Percentiles rank a stretch among this genome's conserved stretches.
phyloP scores from a whole-genome alignment of 2,113 vertebrate genomes.

The Embiotoca jacksoni region DNA sequence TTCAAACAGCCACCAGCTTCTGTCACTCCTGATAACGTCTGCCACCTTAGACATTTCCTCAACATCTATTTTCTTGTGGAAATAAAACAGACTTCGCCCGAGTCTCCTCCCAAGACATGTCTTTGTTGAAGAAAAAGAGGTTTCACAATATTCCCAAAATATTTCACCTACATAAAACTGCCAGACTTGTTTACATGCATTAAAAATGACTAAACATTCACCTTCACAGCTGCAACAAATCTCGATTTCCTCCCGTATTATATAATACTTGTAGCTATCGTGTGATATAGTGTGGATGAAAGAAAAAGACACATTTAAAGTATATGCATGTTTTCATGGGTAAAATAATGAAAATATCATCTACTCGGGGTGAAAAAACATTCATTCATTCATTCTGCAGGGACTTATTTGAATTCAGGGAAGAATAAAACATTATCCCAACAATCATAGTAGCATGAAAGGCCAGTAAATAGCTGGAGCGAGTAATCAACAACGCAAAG shows the following conservation, averaged over 20 bases:
- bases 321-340: neutral
- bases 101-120: neutral
- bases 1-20: neutral
- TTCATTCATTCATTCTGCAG: neutral
- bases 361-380: neutral
- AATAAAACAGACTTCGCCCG: conserved; percentile 7
- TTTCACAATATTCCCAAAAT: conserved; percentile 20
- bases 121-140: neutral
- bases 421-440: neutral
- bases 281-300: neutral
- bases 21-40: neutral
- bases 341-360: neutral
- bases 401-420: conserved; percentile 1
- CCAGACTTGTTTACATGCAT: conserved; percentile 9
- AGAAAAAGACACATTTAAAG: neutral
- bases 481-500: neutral
- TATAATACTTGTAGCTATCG: neutral
- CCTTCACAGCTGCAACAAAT: conserved; percentile 18
- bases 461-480: neutral
- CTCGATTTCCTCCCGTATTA: neutral
- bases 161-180: conserved; percentile 26
- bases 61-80: neutral
- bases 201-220: conserved; percentile 16
- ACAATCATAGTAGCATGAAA: neutral
- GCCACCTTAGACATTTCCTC: neutral